Conservation (phyloP, 2,797 vertebrate genomes). For the Pelochelys cantorii region DNA sequence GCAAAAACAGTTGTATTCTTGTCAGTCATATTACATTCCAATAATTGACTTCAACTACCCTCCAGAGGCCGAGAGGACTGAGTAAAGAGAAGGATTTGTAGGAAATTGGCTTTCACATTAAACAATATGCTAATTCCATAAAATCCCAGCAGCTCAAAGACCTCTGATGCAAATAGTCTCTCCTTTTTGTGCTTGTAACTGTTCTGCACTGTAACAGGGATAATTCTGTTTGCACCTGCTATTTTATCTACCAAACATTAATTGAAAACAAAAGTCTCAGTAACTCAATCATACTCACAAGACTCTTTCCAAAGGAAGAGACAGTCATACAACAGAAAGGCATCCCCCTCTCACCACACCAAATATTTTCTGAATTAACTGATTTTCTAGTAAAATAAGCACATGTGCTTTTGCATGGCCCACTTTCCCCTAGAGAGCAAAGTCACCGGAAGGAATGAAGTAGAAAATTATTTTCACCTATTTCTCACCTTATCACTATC, state of each 20-base stretch:
- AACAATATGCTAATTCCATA: not conserved
- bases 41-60: constrained; percentile 52
- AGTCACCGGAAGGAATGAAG: not conserved
- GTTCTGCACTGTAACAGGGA: accelerated
- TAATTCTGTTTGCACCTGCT: not conserved
- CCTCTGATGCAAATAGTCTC: not conserved
- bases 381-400: not conserved
- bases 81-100: constrained; percentile 31
- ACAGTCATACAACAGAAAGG: not conserved
- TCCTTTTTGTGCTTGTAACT: not conserved
- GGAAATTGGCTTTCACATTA: not conserved
- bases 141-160: not conserved
- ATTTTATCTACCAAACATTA: not conserved
- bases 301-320: not conserved
- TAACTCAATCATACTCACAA: not conserved
- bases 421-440: not conserved
- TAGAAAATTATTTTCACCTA: constrained; percentile 48
- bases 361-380: not conserved
- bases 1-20: not conserved
- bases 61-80: not conserved
- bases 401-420: accelerated
- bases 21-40: constrained; percentile 32
- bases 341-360: not conserved
- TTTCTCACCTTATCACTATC: constrained; percentile 31
- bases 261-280: not conserved